Percentiles rank a stretch among this genome's conserved stretches.
Evolutionary conservation across 1,140 invertebrate species (phyloP).

Genomic region (Heliothis virescens): DNA sequence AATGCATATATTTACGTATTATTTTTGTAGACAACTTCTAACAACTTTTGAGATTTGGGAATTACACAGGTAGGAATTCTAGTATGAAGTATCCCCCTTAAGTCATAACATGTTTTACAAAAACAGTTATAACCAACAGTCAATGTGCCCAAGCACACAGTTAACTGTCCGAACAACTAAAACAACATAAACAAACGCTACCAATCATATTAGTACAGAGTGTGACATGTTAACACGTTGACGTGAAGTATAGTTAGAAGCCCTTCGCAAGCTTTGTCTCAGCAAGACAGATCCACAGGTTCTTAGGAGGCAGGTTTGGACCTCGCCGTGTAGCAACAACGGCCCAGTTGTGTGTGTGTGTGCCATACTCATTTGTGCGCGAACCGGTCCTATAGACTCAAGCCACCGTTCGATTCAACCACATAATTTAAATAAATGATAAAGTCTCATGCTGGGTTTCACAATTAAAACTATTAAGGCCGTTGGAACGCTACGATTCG

Average conservation of each 20-base stretch:
- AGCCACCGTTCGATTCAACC: conserved; percentile 74
- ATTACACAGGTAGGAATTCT: too few species aligned
- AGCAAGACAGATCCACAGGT: conserved; percentile 54
- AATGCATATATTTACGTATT: not conserved
- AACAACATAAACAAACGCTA: conserved; percentile 11
- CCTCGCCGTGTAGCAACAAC: conserved; percentile 61
- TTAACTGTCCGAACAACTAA: not conserved
- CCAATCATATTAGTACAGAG: not conserved
- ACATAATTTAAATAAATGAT: conserved; percentile 80
- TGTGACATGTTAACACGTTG: conserved; percentile 46
- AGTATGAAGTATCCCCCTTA: not conserved
- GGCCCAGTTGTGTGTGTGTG: conserved; percentile 58
- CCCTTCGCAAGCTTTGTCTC: conserved; percentile 57
- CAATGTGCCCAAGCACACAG: not conserved
- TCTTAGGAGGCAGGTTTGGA: conserved; percentile 60
- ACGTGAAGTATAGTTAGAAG: conserved; percentile 52
- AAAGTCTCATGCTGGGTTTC: conserved; percentile 71
- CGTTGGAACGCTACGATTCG: conserved; percentile 64
- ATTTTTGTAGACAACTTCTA: not conserved
- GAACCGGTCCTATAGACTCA: conserved; percentile 75
- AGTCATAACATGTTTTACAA: not conserved
- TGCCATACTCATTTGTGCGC: conserved; percentile 49
- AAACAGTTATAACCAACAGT: not conserved
- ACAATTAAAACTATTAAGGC: conserved; percentile 79
- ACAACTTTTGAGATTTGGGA: too few species aligned